Evolutionary conservation across 2,888 invertebrate genomes (phyloP).

Genomic region (Parelbella ahira): DNA sequence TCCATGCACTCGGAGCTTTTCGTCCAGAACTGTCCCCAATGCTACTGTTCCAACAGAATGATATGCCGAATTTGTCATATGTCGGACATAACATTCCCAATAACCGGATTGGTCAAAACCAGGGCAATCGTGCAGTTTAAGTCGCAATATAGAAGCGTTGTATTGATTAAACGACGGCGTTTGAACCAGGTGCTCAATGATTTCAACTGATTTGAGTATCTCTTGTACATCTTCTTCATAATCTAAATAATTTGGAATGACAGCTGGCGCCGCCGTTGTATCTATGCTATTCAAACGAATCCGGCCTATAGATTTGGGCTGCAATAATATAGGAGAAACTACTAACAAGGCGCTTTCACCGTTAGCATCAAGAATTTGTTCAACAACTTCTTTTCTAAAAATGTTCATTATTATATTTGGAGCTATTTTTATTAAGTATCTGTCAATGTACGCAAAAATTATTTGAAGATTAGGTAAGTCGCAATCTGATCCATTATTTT

Average conservation of each 20-base stretch:
- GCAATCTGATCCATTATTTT: slow-evolving; percentile 39
- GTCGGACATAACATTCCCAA: slow-evolving; percentile 54
- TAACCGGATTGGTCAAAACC: slow-evolving; percentile 33
- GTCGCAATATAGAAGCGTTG: slow-evolving; percentile 39
- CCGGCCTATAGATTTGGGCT: slow-evolving; percentile 45
- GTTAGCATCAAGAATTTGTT: slow-evolving; percentile 41
- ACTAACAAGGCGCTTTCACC: slow-evolving; percentile 37
- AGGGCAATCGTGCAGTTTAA: slow-evolving; percentile 44
- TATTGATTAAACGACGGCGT: slow-evolving; percentile 32
- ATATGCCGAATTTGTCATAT: slow-evolving; percentile 46
- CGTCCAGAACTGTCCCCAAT: slow-evolving; percentile 48
- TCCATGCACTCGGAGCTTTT: slow-evolving; percentile 44
- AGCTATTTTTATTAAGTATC: slow-evolving; percentile 31
- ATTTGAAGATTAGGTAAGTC: slow-evolving; percentile 47
- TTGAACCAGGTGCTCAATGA: slow-evolving; percentile 42
- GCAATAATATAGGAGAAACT: slow-evolving; percentile 43
- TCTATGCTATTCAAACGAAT: slow-evolving; percentile 45
- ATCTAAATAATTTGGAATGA: slow-evolving; percentile 48
- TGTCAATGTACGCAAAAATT: slow-evolving; percentile 43
- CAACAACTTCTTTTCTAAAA: slow-evolving; percentile 25
- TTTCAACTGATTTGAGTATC: slow-evolving; percentile 40
- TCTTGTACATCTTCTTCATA: slow-evolving; percentile 45
- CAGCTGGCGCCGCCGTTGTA: slow-evolving; percentile 40
- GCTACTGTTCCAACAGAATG: slow-evolving; percentile 52
- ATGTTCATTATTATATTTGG: slow-evolving; percentile 26